A percentile compares a stretch with the other conserved stretches of the same genome.
These are phyloP conservation scores for Tribolium castaneum DNA, from an alignment of 1,140 invertebrate species.

Conservation along the genomic window DNA sequence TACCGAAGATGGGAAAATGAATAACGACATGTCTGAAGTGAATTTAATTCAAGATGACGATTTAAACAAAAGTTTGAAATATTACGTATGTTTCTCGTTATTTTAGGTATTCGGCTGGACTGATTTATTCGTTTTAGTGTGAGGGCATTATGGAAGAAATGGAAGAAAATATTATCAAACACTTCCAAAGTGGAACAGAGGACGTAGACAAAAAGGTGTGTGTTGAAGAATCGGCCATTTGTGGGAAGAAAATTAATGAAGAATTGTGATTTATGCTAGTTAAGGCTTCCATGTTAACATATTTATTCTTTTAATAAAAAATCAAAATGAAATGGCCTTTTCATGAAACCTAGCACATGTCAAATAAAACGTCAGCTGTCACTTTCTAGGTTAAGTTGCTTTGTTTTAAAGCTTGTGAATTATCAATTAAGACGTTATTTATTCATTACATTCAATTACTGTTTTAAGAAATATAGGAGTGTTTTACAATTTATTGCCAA, in stretches of 20 bases:
- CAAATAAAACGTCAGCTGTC: background rate
- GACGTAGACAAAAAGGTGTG: constrained; percentile 44
- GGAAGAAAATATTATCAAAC: constrained; percentile 69
- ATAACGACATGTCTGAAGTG: constrained; percentile 75
- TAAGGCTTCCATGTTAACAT: constrained; percentile 26
- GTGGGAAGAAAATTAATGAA: constrained; percentile 13
- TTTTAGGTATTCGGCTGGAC: constrained; percentile 1
- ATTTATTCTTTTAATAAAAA: constrained; percentile 41
- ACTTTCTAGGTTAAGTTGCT: background rate
- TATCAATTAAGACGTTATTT: too few relatives aligned
- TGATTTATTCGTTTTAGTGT: constrained; percentile 64
- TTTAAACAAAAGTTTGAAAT: constrained; percentile 83
- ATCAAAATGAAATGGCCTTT: background rate
- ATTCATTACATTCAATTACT: too few relatives aligned
- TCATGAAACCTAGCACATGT: background rate
- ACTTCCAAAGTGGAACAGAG: constrained; percentile 57
- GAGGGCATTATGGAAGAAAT: constrained; percentile 71
- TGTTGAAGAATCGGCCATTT: constrained; percentile 17
- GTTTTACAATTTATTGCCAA: too few relatives aligned
- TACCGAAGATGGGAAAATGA: constrained; percentile 74
- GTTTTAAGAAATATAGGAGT: too few relatives aligned
- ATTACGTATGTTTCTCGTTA: constrained; percentile 73
- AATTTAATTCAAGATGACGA: constrained; percentile 84
- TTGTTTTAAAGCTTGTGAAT: too few relatives aligned
- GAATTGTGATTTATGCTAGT: constrained; percentile 33